Conservation (phyloP, 2,113 vertebrate genomes). For the Nicator chloris region DNA sequence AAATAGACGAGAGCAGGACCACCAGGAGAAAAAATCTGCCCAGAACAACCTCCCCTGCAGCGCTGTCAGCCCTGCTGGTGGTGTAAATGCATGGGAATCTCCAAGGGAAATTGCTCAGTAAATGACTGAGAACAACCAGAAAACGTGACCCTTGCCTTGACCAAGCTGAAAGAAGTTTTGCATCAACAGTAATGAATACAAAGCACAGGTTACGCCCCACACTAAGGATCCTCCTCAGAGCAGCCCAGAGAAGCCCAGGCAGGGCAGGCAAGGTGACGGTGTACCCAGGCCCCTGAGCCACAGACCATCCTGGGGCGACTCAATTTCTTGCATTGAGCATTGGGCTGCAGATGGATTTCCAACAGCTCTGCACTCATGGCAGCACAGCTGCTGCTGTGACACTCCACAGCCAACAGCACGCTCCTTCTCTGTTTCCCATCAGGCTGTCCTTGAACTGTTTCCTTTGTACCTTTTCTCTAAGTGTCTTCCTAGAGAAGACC, state of each 20-base stretch:
- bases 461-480: neutral
- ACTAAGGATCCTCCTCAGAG: neutral
- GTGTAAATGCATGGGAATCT: neutral
- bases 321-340: neutral
- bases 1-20: neutral
- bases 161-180: neutral
- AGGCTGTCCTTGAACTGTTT: neutral
- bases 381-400: neutral
- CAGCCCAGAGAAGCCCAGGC: neutral
- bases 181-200: neutral
- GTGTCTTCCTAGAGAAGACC: neutral
- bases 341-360: neutral
- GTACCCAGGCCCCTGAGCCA: neutral
- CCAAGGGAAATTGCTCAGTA: neutral
- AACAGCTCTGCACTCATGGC: neutral
- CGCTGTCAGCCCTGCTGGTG: neutral
- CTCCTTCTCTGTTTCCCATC: neutral
- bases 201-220: neutral
- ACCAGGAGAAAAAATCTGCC: neutral
- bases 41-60: neutral
- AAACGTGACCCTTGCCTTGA: neutral
- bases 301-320: neutral
- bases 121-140: neutral
- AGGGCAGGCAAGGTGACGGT: fast-evolving
- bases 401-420: fast-evolving